phyloP scores from a whole-genome alignment of 2,113 vertebrate genomes.

The Apodemus speciosus region DNA sequence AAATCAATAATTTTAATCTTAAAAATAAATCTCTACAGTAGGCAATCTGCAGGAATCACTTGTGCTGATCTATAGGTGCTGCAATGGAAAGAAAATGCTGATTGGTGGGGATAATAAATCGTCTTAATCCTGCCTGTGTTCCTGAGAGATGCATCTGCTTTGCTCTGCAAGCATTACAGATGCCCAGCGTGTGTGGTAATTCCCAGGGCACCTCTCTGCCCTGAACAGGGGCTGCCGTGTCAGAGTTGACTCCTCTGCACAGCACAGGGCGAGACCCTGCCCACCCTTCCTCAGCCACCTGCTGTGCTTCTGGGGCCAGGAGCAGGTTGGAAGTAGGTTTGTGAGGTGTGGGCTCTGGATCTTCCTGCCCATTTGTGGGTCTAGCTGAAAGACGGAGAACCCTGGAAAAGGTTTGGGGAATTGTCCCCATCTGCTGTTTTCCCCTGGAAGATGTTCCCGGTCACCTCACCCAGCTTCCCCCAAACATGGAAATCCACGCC shows the following conservation, averaged over 20 bases:
- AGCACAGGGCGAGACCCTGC: rapidly evolving
- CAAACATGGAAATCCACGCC: background rate
- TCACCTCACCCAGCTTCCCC: background rate
- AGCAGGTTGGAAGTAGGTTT: background rate
- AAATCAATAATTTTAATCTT: constrained; percentile 67
- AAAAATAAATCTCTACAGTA: constrained; percentile 58
- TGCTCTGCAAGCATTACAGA: background rate
- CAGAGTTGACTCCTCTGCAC: background rate
- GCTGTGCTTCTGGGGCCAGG: background rate
- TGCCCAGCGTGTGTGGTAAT: background rate
- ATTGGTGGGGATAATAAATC: background rate
- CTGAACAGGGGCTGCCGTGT: background rate
- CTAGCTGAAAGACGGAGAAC: background rate
- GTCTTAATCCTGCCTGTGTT: background rate
- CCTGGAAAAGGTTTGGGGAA: background rate
- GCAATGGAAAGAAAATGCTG: background rate
- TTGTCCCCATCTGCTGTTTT: background rate
- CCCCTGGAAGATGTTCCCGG: background rate
- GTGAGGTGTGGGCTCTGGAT: background rate
- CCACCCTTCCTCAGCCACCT: background rate
- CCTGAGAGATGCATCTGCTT: background rate
- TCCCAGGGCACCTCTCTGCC: background rate
- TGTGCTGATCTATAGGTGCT: background rate
- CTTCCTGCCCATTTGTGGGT: background rate
- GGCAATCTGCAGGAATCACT: constrained; percentile 19